Conservation (phyloP, 1,140 invertebrate species). For the Luehdorfia chinensis region DNA sequence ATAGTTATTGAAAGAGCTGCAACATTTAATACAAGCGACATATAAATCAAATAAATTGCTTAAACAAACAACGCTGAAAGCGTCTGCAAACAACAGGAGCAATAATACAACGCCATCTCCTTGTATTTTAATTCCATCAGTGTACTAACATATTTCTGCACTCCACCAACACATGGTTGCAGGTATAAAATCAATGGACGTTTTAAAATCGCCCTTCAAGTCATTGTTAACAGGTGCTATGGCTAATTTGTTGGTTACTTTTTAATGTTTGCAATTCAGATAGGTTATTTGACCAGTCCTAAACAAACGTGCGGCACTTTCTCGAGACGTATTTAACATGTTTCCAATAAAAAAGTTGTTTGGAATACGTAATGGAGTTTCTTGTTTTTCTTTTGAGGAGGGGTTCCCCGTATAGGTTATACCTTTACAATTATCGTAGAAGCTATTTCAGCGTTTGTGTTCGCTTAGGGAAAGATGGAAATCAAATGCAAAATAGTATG, state of each 20-base stretch:
- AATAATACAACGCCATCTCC: conserved; percentile 12
- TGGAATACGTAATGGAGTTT: conserved; percentile 22
- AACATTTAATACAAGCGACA: too few relatives aligned
- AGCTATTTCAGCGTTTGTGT: background rate
- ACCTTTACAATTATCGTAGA: too few relatives aligned
- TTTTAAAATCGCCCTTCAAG: too few relatives aligned
- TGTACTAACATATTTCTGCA: conserved; percentile 19
- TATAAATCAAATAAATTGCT: background rate
- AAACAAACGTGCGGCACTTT: conserved; percentile 22
- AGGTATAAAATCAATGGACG: too few relatives aligned
- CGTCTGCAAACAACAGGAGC: background rate
- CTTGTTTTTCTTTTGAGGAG: conserved; percentile 3
- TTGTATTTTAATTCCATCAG: conserved; percentile 29
- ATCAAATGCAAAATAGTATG: background rate
- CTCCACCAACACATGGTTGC: background rate
- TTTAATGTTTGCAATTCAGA: background rate
- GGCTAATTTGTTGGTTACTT: too few relatives aligned
- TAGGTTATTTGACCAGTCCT: conserved; percentile 27
- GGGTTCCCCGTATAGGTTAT: too few relatives aligned
- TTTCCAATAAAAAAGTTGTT: conserved; percentile 28
- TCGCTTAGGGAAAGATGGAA: background rate
- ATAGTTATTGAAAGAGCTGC: too few relatives aligned
- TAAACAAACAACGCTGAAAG: conserved; percentile 5
- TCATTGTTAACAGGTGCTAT: too few relatives aligned
- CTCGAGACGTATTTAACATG: conserved; percentile 22